These are phyloP conservation scores for Neotragus moschatus DNA, from an alignment of 2,113 vertebrate genomes.

Conservation along the genomic window DNA sequence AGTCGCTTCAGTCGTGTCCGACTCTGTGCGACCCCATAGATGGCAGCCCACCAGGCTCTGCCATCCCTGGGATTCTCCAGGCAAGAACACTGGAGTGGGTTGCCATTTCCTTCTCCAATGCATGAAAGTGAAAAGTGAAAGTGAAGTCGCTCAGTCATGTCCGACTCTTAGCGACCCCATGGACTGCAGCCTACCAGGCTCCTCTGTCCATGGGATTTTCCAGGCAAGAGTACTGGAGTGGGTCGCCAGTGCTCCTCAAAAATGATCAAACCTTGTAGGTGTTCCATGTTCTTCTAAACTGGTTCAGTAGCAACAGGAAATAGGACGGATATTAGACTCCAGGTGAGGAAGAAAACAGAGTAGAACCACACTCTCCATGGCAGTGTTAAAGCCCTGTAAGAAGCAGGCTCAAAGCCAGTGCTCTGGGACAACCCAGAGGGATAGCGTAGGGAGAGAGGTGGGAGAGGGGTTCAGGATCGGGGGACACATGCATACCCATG, in stretches of 20 bases:
- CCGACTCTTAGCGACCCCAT: too few species aligned
- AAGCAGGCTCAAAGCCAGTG: not conserved
- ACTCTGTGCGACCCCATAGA: too few species aligned
- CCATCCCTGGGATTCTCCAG: too few species aligned
- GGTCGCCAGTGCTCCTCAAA: not conserved
- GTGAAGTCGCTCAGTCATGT: too few species aligned
- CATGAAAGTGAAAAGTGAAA: too few species aligned
- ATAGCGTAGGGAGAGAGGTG: not conserved
- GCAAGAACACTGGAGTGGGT: too few species aligned
- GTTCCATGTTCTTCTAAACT: not conserved
- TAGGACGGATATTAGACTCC: not conserved
- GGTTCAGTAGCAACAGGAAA: not conserved
- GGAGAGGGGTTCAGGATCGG: not conserved
- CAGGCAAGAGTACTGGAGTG: too few species aligned
- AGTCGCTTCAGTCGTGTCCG: too few species aligned
- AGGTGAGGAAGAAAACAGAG: not conserved
- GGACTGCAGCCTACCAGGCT: too few species aligned
- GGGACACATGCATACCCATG: not conserved
- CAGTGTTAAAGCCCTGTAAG: rapidly evolving
- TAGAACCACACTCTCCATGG: not conserved
- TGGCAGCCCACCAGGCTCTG: too few species aligned
- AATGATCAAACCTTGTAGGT: not conserved
- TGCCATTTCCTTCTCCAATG: too few species aligned
- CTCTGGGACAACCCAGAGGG: not conserved
- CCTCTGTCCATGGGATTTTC: too few species aligned